Conservation (phyloP, 2,113 vertebrate genomes). For the Beaufortia kweichowensis region DNA sequence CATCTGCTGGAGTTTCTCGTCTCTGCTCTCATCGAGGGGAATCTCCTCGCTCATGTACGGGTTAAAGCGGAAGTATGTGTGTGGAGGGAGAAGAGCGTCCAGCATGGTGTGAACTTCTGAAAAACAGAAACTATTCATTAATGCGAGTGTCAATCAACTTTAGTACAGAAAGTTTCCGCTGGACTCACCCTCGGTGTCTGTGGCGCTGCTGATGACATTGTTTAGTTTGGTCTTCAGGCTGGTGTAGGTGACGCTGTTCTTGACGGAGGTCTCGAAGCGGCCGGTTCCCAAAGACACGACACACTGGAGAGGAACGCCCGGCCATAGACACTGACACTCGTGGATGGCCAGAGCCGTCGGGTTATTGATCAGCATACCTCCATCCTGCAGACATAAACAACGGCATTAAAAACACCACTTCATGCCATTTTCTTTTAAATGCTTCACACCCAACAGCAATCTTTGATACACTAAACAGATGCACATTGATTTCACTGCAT, state of each 20-base stretch:
- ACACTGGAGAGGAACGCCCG: slow-evolving; percentile 85
- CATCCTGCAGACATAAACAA: slow-evolving; percentile 77
- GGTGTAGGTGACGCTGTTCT: slow-evolving; percentile 75
- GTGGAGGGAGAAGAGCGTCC: slow-evolving; percentile 87
- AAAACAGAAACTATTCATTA: too few species aligned
- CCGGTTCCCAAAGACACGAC: slow-evolving; percentile 92
- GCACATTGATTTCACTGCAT: too few species aligned
- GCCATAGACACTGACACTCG: slow-evolving; percentile 95
- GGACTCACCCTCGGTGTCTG: slow-evolving; percentile 88
- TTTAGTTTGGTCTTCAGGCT: slow-evolving; percentile 91
- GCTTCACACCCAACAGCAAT: too few species aligned
- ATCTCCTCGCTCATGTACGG: slow-evolving; percentile 91
- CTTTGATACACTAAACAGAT: too few species aligned
- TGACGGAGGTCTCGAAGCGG: slow-evolving; percentile 78
- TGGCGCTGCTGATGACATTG: slow-evolving; percentile 95
- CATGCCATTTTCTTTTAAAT: too few species aligned
- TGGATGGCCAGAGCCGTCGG: slow-evolving; percentile 92
- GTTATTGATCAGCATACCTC: slow-evolving; percentile 95
- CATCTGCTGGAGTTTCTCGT: slow-evolving; percentile 82
- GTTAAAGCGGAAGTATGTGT: slow-evolving; percentile 96
- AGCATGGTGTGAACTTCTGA: slow-evolving; percentile 95
- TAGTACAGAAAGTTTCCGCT: background rate
- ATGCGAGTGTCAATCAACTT: background rate
- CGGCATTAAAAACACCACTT: too few species aligned
- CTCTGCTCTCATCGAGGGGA: slow-evolving; percentile 87